Percentiles rank a stretch among this genome's conserved stretches.
These are phyloP conservation scores for Bungarus multicinctus DNA, from an alignment of 2,113 vertebrate genomes.

Conservation along the genomic window DNA sequence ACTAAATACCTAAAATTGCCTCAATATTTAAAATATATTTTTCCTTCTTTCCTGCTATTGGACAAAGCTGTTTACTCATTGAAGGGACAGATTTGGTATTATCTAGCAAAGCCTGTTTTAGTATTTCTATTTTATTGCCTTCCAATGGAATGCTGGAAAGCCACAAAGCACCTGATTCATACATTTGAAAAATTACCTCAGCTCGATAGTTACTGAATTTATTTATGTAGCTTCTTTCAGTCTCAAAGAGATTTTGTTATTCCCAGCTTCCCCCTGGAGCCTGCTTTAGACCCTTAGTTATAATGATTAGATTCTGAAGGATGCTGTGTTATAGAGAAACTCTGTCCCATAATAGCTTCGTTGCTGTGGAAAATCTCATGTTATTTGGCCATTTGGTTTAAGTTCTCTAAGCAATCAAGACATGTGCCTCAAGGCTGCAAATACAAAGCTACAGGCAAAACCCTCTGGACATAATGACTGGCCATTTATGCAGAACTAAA, in stretches of 20 bases:
- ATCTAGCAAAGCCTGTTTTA: background rate
- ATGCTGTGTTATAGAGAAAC: constrained; percentile 72
- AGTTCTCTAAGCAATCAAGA: constrained; percentile 74
- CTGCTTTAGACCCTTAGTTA: constrained; percentile 63
- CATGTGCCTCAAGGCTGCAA: constrained; percentile 74
- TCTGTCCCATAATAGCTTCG: constrained; percentile 72
- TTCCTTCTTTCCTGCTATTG: background rate
- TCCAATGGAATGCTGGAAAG: background rate
- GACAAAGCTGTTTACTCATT: background rate
- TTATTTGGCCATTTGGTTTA: constrained; percentile 67
- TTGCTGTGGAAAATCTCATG: constrained; percentile 74
- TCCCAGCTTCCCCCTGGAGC: constrained; percentile 45
- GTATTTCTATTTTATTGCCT: background rate
- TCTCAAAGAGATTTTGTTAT: constrained; percentile 65
- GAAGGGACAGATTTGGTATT: background rate
- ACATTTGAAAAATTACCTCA: constrained; percentile 40
- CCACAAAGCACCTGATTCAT: constrained; percentile 42
- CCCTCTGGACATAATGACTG: constrained; percentile 73
- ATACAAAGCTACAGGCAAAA: constrained; percentile 75
- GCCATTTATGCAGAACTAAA: constrained; percentile 77
- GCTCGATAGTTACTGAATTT: constrained; percentile 48
- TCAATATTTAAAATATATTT: background rate
- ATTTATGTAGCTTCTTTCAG: constrained; percentile 55
- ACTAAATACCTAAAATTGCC: background rate
- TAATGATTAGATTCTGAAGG: constrained; percentile 70